Evolutionary conservation across 1,140 invertebrate species (phyloP).

Genomic region (Capitella teleta): DNA sequence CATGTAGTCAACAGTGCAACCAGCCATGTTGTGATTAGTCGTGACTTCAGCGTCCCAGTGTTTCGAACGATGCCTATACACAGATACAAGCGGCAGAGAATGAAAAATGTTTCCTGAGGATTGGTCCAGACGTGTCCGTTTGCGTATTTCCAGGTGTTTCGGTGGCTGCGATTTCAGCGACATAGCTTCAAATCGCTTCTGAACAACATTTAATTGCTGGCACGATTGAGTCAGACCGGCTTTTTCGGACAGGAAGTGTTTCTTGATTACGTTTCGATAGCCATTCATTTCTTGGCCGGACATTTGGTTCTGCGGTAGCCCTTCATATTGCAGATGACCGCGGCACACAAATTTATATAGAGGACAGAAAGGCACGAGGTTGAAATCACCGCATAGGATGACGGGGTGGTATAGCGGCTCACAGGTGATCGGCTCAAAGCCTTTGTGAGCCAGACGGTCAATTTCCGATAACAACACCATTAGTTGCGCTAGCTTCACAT

Average conservation of each 20-base stretch:
- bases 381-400: slow-evolving; percentile 82
- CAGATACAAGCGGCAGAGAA: slow-evolving; percentile 32
- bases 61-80: slow-evolving; percentile 22
- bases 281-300: slow-evolving; percentile 25
- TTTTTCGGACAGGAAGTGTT: slow-evolving; percentile 43
- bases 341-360: slow-evolving; percentile 60
- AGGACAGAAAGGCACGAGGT: slow-evolving; percentile 58
- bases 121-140: too few species aligned
- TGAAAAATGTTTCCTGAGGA: slow-evolving; percentile 22
- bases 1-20: slow-evolving; percentile 38
- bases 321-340: slow-evolving; percentile 53
- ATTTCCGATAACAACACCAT: slow-evolving; percentile 69
- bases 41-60: slow-evolving; percentile 20
- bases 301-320: slow-evolving; percentile 24
- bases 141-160: not conserved
- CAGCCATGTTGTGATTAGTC: slow-evolving; percentile 22
- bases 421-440: not conserved
- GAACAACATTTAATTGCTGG: slow-evolving; percentile 48
- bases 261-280: slow-evolving; percentile 8
- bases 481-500: slow-evolving; percentile 74
- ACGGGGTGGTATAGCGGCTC: slow-evolving; percentile 47
- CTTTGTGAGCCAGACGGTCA: slow-evolving; percentile 41
- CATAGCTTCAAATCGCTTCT: not conserved
- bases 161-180: too few species aligned
- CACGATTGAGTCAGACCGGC: slow-evolving; percentile 55